Evolutionary conservation across 2,797 vertebrate species (phyloP), one percentile per base, ranked within the genome.

Genomic region (Anabas testudineus): DNA sequence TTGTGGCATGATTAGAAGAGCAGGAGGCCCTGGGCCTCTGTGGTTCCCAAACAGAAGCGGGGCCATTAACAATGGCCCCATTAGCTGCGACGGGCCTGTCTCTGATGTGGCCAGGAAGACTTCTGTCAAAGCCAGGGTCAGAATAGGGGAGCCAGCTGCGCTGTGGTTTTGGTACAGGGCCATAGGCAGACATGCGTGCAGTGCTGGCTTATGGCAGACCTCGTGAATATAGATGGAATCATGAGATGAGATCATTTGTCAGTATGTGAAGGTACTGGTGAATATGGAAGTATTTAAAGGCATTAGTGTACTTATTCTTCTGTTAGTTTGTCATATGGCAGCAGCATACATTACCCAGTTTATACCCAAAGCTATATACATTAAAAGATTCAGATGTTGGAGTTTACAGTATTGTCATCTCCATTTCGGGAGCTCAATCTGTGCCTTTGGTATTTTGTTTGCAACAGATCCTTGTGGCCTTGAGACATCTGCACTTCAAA

Each of bases 401-500:
- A 19, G 42, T 56, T 73, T 59, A 49, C 9, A 67, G 21, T 49
- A 16, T 55, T 64, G 56, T 46, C 19, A 65, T 76, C 24, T 71
- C 59, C 61, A 52, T 64, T 41, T 72, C 56, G 62, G 30, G 9
- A 72, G 67, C 37, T 68, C 19, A 75, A 67, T 66, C 28, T 80
- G 42, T 61, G 34, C 2, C 63, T 67, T 41, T 59, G 9, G 1
- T 13, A 22, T 55, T 77, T 36, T 85, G 26, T 72, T 74, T 82
- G 13, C 51, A 41, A 55, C 88, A 98, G 97, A 99, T 99, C 89
- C 96, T 99, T 79, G 97, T 99, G 90, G 97, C 97, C 73, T 90
- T 99, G 91, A 96, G 97, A 87, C 97, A 97, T 93, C 95, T 99
- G 87, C 97, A 99, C 91, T 99, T 99, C 93, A 99, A 99, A 91